Percentiles rank a stretch among this genome's conserved stretches.
These are phyloP conservation scores for Corythornis madagascariensis DNA, from an alignment of 2,113 vertebrate genomes.

Conservation along the genomic window DNA sequence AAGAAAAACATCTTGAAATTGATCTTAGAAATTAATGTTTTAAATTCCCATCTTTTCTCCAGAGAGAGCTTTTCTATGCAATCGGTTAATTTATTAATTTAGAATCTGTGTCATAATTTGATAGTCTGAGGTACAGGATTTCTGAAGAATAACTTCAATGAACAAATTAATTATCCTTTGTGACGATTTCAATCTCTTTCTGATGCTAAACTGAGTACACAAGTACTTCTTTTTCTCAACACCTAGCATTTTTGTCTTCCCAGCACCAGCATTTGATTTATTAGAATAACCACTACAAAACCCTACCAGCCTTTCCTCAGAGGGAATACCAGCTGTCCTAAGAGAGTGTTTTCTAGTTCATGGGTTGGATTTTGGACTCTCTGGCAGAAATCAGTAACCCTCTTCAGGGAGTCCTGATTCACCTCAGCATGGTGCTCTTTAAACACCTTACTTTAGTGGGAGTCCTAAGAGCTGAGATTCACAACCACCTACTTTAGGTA, in stretches of 20 bases:
- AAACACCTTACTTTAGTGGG: neutral
- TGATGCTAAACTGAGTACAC: neutral
- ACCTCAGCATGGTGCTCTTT: fast-evolving
- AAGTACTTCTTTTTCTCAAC: neutral
- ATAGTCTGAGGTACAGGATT: neutral
- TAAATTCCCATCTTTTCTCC: neutral
- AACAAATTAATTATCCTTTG: neutral
- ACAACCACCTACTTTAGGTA: fast-evolving
- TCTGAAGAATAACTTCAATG: neutral
- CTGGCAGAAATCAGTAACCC: neutral
- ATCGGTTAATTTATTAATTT: neutral
- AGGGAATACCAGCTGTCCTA: neutral
- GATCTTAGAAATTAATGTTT: neutral
- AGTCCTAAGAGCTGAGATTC: neutral
- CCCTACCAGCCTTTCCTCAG: neutral
- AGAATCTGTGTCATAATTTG: neutral
- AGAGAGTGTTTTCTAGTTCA: neutral
- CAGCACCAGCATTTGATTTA: neutral
- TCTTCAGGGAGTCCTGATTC: neutral
- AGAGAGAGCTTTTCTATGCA: neutral
- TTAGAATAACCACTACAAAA: neutral
- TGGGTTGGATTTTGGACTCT: neutral
- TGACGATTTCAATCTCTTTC: neutral
- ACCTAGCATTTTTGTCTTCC: neutral
- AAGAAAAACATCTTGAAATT: neutral